Conservation (phyloP, 2,113 vertebrate genomes). For the Telmatochromis sp. region DNA sequence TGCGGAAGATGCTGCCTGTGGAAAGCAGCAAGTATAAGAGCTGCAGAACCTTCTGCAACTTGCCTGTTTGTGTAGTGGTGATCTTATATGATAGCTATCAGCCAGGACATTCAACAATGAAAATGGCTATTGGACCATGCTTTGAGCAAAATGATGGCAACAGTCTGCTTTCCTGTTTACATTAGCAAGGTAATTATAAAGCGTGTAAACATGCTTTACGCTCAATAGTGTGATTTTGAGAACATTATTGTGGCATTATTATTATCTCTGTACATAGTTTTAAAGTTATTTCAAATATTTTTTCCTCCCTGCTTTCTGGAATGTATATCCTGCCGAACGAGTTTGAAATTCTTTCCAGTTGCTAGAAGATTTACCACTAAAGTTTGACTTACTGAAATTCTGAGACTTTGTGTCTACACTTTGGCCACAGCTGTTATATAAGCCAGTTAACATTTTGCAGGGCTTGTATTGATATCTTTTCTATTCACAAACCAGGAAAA, state of each 20-base stretch:
- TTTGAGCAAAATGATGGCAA: background rate
- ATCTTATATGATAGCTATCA: background rate
- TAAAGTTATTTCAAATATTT: background rate
- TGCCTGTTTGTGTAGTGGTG: background rate
- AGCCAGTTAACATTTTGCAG: background rate
- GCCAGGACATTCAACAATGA: background rate
- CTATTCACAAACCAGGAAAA: background rate
- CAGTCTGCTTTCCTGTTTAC: background rate
- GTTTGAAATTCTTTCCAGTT: background rate
- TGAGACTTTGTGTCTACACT: background rate
- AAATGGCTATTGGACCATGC: background rate
- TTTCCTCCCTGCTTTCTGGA: background rate
- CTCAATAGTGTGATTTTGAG: background rate
- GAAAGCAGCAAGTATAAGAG: background rate
- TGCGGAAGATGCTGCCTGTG: accelerated
- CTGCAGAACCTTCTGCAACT: background rate
- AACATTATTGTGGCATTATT: background rate
- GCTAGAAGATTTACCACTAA: background rate
- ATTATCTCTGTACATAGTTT: background rate
- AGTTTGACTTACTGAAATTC: background rate
- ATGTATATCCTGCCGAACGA: background rate
- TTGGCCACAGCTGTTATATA: background rate
- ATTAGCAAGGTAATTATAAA: background rate
- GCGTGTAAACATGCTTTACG: background rate
- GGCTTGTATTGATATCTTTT: background rate